Percentiles rank a stretch among this genome's conserved stretches.
Conservation (phyloP, 2,888 invertebrate genomes). For the Apantesis nais region DNA sequence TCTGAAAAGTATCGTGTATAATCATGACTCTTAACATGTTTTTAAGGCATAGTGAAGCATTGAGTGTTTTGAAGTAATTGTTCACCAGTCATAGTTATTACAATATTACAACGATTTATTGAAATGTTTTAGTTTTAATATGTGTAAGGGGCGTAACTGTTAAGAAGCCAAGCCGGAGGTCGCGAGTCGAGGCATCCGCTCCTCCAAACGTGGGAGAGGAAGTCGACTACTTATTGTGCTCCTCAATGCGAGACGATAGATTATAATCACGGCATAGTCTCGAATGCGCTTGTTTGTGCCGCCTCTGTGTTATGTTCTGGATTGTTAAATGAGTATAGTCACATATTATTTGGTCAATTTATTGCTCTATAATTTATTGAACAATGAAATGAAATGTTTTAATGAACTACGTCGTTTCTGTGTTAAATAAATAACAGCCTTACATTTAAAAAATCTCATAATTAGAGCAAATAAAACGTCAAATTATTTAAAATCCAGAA, state of each 20-base stretch:
- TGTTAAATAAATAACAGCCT: background rate
- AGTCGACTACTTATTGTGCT: conserved; percentile 83
- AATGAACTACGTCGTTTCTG: conserved; percentile 16
- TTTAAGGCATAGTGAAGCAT: background rate
- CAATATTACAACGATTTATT: conserved; percentile 23
- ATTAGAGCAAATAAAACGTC: background rate
- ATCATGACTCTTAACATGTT: background rate
- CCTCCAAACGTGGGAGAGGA: conserved; percentile 83
- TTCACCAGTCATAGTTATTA: conserved; percentile 17
- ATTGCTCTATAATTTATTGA: conserved; percentile 19
- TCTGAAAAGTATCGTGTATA: background rate
- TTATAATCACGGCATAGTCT: conserved; percentile 57
- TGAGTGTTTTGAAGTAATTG: conserved; percentile 9
- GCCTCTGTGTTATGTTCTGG: conserved; percentile 50
- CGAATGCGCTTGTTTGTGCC: conserved; percentile 55
- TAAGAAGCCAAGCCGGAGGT: conserved; percentile 69
- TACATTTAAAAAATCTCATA: background rate
- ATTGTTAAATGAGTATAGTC: conserved; percentile 45
- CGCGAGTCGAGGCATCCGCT: conserved; percentile 78
- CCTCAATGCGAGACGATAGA: conserved; percentile 81
- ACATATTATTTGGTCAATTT: conserved; percentile 22
- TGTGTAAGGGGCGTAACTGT: conserved; percentile 55
- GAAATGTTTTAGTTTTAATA: conserved; percentile 51
- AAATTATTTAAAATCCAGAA: background rate
- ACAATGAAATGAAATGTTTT: conserved; percentile 19